Evolutionary conservation across 1,140 invertebrate species (phyloP).

Genomic region (Manduca sexta): DNA sequence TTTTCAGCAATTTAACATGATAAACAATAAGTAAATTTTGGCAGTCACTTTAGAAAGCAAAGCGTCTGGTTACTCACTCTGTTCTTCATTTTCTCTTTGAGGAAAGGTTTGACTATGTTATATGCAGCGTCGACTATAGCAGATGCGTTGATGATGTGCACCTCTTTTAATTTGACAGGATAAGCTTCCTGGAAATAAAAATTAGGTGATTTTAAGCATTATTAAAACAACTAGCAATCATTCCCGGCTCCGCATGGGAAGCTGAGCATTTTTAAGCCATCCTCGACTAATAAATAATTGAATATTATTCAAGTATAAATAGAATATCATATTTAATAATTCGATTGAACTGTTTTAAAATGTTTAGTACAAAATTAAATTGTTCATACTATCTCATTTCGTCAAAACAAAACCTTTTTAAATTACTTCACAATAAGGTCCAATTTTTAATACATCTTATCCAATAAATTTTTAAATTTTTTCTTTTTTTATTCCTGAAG

Average conservation of each 20-base stretch:
- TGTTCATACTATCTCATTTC: no score
- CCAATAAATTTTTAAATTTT: no score
- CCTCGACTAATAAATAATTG: neutral
- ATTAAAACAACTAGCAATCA: neutral
- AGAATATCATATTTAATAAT: neutral
- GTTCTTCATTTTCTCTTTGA: conserved; percentile 88
- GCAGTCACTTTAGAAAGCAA: no score
- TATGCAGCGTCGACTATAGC: conserved; percentile 85
- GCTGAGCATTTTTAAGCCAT: neutral
- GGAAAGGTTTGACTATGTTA: conserved; percentile 85
- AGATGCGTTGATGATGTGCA: conserved; percentile 89
- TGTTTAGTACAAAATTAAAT: neutral
- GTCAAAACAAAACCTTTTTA: no score
- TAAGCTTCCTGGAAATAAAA: conserved; percentile 80
- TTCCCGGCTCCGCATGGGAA: neutral
- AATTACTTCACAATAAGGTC: no score
- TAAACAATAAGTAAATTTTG: no score
- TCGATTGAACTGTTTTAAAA: neutral
- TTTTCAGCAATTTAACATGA: no score
- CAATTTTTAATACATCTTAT: no score
- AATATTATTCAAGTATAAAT: neutral
- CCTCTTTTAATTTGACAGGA: conserved; percentile 87
- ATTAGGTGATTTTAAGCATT: neutral
- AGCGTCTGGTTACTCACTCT: conserved; percentile 73
- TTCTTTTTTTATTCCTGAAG: no score